Base-by-base conservation (phyloP, 1,140 invertebrate species). In the Steinernema feltiae region DNA sequence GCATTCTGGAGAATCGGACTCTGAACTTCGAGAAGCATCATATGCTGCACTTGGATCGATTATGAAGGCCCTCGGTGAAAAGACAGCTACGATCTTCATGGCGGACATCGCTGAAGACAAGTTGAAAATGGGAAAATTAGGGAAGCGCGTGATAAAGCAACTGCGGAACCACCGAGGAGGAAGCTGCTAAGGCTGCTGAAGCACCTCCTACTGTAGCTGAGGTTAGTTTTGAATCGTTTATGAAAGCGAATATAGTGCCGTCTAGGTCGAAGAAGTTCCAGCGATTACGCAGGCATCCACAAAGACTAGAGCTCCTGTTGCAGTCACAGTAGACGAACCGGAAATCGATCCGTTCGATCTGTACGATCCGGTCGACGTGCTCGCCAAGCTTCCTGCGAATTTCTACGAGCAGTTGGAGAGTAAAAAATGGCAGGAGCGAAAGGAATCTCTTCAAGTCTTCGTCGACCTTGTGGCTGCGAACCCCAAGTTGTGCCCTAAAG, bases 341-440 rank as follows among this genome's bases (percentile, higher is more conserved):
- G 53, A 63, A 63, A 27, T 63, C 15, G 53, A 63, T 63, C 53
- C 53, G 21, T 78, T 74, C 74, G 95, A 98, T 72, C 87, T 97
- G 0, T 85, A 97, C 3, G 92, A 94, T 81, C 92, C 95, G 0
- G 93, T 97, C 27, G 93, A 98, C 84, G 94, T 98, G 82, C 84
- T 98, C 0, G 91, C 92, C 1, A 92, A 95, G 86, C 86, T 98
- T 27, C 94, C 94, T 0, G 95, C 95, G 89, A 93, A 98, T 87
- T 98, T 97, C 87, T 96, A 92, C 84, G 94, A 96, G 15, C 82
- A 83, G 73, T 31, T 75, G 17, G 95, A 98, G 87, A 92, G 93
- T 0, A 97, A 97, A 85, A 97, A 98, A 84, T 98, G 96, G 96
- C 93, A 95, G 84, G 93, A 97, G 70, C 89, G 96, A 7, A 97